Evolutionary conservation across 2,888 invertebrate species (phyloP), one percentile per base, ranked within the genome.

Genomic region (Hemistola chrysoprasaria): DNA sequence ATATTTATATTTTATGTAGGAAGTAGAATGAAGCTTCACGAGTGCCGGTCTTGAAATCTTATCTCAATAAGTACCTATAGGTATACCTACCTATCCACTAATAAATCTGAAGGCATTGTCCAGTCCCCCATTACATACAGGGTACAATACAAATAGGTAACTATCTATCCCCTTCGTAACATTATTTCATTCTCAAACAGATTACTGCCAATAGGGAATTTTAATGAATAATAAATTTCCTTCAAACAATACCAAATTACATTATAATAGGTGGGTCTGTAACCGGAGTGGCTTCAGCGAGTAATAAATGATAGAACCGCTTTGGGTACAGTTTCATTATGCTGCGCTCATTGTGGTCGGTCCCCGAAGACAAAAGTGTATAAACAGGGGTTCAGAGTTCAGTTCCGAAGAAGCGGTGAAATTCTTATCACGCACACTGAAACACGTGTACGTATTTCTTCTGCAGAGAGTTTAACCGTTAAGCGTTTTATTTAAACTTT

Each of bases 311-410:
- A 69, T 71, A 62, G 59, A 63, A 62, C 59, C 58, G 64, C 62
- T 62, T 55, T 59, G 63, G 70, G 70, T 60, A 60, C 67, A 67
- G 63, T 72, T 78, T 76, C 75, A 75, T 76, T 76, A 73, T 68
- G 65, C 59, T 59, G 61, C 65, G 59, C 59, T 71, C 71, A 75
- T 70, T 76, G 72, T 71, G 60, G 56, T 54, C 55, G 47, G 49
- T 68, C 77, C 72, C 78, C 40, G 43, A 67, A 44, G 43, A 34
- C 34, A 8, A 20, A 10, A 10, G 24, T n/a, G 11, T 42, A 23
- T 11, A 23, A 23, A 20, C 20, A 11, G 22, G 2, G 3, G n/a
- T 7, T 4, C 36, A 32, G 41, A 0, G 8, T 16, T 4, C 36
- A 32, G 41, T 1, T 7, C 8, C 21, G 10, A 24, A 36, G 32